A percentile compares a stretch with the other conserved stretches of the same genome.
phyloP scores from a whole-genome alignment of 2,113 vertebrate genomes.

The Pithys albifrons region DNA sequence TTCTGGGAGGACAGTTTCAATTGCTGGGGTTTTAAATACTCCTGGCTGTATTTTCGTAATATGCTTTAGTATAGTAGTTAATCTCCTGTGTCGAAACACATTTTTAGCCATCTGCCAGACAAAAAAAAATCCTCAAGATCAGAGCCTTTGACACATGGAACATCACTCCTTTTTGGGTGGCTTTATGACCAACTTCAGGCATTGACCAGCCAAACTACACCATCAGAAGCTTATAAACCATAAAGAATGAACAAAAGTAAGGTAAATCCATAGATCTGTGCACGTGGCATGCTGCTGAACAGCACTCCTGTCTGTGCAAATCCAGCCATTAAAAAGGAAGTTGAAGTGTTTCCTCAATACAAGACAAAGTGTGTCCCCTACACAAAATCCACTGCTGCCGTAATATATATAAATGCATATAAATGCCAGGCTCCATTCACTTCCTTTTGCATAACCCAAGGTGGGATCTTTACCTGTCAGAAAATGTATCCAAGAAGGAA shows the following conservation, averaged over 20 bases:
- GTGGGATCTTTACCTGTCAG: not conserved
- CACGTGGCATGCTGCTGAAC: not conserved
- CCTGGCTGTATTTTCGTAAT: not conserved
- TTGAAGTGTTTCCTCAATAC: not conserved
- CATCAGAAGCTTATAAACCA: conserved; percentile 9
- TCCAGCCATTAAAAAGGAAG: not conserved
- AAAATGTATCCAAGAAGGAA: not conserved
- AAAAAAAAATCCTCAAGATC: not conserved
- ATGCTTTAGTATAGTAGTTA: not conserved
- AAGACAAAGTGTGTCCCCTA: not conserved
- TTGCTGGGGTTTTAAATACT: conserved; percentile 8
- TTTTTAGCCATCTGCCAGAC: not conserved
- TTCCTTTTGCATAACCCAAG: not conserved
- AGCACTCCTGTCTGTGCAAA: not conserved
- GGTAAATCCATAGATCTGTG: not conserved
- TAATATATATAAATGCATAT: not conserved
- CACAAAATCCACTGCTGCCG: not conserved
- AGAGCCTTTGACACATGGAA: not conserved
- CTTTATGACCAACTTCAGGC: not conserved
- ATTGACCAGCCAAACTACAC: not conserved
- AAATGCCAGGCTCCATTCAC: fast-evolving
- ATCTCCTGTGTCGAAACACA: not conserved
- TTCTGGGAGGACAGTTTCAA: not conserved
- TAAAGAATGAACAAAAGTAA: not conserved
- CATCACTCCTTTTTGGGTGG: not conserved